Conservation (phyloP, 2,888 invertebrate genomes). For the Galeruca laticollis region DNA sequence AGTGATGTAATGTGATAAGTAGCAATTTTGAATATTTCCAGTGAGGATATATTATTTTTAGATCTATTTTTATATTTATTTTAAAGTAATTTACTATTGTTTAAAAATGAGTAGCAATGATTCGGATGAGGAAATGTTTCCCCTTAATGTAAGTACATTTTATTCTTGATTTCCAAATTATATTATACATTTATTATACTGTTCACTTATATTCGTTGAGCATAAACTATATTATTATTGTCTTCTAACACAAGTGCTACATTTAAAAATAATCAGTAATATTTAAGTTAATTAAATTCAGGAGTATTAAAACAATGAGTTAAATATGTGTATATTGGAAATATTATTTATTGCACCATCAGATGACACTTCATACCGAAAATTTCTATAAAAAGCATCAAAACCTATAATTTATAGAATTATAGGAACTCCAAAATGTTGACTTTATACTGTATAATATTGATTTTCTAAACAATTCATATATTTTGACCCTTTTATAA, state of each 20-base stretch:
- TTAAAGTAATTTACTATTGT: background rate
- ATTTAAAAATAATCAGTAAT: too few relatives aligned
- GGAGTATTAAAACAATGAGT: too few relatives aligned
- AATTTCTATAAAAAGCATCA: too few relatives aligned
- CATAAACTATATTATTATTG: too few relatives aligned
- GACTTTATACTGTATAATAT: too few relatives aligned
- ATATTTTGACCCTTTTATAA: too few relatives aligned
- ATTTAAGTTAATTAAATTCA: too few relatives aligned
- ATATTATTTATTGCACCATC: too few relatives aligned
- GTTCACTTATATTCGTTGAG: background rate
- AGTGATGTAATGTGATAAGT: background rate
- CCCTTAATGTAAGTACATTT: slow-evolving; percentile 27
- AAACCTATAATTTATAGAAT: background rate
- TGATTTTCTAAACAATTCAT: too few relatives aligned
- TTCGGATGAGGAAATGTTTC: slow-evolving; percentile 38
- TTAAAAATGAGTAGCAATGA: slow-evolving; percentile 33
- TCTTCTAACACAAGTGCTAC: too few relatives aligned
- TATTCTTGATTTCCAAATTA: background rate
- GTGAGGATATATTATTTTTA: background rate
- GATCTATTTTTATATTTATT: slow-evolving; percentile 1
- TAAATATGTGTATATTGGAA: too few relatives aligned
- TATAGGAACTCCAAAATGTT: background rate
- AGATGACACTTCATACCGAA: too few relatives aligned
- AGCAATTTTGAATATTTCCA: background rate
- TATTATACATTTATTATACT: background rate